Evolutionary conservation across 2,797 vertebrate genomes (phyloP).

Genomic region (Sparus aurata): DNA sequence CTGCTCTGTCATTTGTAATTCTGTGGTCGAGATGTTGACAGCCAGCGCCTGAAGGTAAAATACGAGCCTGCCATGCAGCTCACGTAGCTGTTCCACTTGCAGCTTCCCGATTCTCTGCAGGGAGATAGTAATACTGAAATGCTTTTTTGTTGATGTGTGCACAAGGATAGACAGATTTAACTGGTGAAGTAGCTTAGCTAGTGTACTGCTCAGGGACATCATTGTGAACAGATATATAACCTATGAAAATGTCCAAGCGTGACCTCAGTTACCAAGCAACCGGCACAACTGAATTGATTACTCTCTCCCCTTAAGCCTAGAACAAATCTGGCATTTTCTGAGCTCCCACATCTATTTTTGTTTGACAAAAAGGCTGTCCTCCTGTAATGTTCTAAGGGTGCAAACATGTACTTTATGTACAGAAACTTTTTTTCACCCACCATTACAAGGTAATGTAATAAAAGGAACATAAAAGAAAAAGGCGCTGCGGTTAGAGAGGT

Average conservation of each 20-base stretch:
- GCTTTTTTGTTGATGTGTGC: conserved; percentile 71
- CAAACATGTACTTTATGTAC: conserved; percentile 16
- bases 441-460: conserved; percentile 1
- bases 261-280: conserved; percentile 80
- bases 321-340: conserved; percentile 60
- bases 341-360: conserved; percentile 43
- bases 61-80: conserved; percentile 67
- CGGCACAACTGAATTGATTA: conserved; percentile 67
- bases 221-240: conserved; percentile 73
- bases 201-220: conserved; percentile 74
- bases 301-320: conserved; percentile 56
- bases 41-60: conserved; percentile 71
- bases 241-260: conserved; percentile 73
- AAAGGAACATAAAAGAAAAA: background rate
- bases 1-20: conserved; percentile 69
- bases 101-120: conserved; percentile 65
- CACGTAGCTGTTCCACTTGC: conserved; percentile 70
- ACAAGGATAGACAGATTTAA: conserved; percentile 70
- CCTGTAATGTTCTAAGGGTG: conserved; percentile 16
- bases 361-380: conserved; percentile 38
- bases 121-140: conserved; percentile 73
- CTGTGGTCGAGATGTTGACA: conserved; percentile 71
- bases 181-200: conserved; percentile 66
- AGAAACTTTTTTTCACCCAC: background rate
- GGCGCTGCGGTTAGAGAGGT: background rate